Base-by-base conservation (phyloP, 2,888 invertebrate species). In the Crioceris asparagi region DNA sequence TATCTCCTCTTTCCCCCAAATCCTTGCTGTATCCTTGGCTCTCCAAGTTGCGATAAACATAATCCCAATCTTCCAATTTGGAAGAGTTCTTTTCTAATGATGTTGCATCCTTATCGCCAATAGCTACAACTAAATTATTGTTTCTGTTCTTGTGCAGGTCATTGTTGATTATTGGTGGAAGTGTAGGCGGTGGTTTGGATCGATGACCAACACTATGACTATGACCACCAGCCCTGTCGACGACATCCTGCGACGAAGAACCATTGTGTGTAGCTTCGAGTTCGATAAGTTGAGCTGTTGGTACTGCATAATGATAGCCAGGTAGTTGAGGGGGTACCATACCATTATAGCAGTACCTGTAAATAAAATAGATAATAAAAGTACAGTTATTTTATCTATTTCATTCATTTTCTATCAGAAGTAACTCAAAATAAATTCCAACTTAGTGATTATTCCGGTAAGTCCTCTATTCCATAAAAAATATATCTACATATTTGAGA, bases 11-110 rank as follows among this genome's bases (percentile, higher is more conserved):
- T 49, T 77, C 77, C 1, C 75, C 75, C 5, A 77, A 57, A 49
- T 82, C 82, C 46, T 72, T 73, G 6, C 65, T 67, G 48, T 83
- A 81, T 1, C 82, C 79, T 51, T 81, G 77, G 48, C 75, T 80
- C 39, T 84, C 82, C 21, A 86, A 64, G 56, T 82, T 80, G 48
- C 77, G 72, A 55, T 79, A 86, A 0, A 86, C 84, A 54, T 83
- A 84, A 55, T 81, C 81, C 86, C 86, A 87, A 35, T 76, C 75
- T 47, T 83, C 83, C 38, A 75, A 76, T 46, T 38, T 54, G 35
- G 42, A 41, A 32, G 47, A 47, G 36, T 41, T 45, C 29, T 39
- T 42, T 8, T 46, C 40, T 19, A 38, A 31, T 18, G n/a, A n/a
- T n/a, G n/a, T n/a, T n/a, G n/a, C n/a, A n/a, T 44, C 41, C 30